Conservation (phyloP, 2,113 vertebrate species). For the Pangasianodon gigas region DNA sequence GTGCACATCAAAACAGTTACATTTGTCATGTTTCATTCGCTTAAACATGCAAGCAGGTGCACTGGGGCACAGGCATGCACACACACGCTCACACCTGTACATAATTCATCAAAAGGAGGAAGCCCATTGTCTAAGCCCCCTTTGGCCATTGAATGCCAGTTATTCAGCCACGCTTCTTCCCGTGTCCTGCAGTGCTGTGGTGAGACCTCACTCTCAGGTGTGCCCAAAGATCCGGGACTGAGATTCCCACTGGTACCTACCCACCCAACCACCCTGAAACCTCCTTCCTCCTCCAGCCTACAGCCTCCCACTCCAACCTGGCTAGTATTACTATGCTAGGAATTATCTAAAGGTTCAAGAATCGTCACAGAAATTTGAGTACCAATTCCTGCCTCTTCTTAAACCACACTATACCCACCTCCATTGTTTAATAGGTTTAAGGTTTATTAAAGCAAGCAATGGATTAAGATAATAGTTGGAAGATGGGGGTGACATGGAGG, state of each 20-base stretch:
- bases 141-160: neutral
- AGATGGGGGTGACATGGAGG: slow-evolving; percentile 37
- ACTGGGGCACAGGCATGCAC: slow-evolving; percentile 14
- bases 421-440: slow-evolving; percentile 54
- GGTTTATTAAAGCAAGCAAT: slow-evolving; percentile 56
- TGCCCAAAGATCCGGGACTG: slow-evolving; percentile 39
- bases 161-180: slow-evolving; percentile 27
- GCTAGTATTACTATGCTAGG: slow-evolving; percentile 59
- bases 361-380: slow-evolving; percentile 63
- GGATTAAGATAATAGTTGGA: slow-evolving; percentile 39
- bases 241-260: slow-evolving; percentile 10
- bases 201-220: slow-evolving; percentile 46
- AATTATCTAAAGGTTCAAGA: slow-evolving; percentile 62
- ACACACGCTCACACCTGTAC: slow-evolving; percentile 9
- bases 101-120: slow-evolving; percentile 35
- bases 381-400: slow-evolving; percentile 57
- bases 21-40: slow-evolving; percentile 46
- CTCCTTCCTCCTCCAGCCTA: neutral
- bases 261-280: neutral
- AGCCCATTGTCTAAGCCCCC: slow-evolving; percentile 44
- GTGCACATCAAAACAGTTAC: slow-evolving; percentile 57
- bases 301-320: slow-evolving; percentile 33
- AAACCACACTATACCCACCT: slow-evolving; percentile 62
- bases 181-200: slow-evolving; percentile 22
- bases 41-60: slow-evolving; percentile 23